Evolutionary conservation across 2,888 invertebrate genomes (phyloP).

Genomic region (Polyommatus icarus): DNA sequence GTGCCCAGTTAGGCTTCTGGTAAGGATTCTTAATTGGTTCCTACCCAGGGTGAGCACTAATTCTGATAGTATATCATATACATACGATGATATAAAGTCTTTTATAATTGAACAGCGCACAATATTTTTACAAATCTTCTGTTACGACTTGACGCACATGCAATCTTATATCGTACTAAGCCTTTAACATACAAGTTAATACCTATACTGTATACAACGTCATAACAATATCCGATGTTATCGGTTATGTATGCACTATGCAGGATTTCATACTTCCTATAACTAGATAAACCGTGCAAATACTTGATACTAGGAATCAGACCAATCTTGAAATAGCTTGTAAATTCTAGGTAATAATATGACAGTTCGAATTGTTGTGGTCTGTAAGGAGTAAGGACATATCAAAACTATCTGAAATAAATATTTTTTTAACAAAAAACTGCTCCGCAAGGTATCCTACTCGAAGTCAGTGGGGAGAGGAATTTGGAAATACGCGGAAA

Average conservation of each 20-base stretch:
- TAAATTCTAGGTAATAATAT: neutral
- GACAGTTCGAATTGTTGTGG: too few relatives aligned
- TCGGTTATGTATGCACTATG: conserved; percentile 9
- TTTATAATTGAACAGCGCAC: neutral
- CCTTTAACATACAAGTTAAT: neutral
- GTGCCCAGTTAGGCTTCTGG: too few relatives aligned
- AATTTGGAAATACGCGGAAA: neutral
- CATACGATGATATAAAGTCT: neutral
- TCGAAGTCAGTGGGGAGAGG: too few relatives aligned
- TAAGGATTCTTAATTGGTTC: too few relatives aligned
- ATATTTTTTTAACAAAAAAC: neutral
- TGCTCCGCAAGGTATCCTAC: neutral
- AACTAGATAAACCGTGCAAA: conserved; percentile 12
- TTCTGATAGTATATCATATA: too few relatives aligned
- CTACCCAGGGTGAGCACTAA: too few relatives aligned
- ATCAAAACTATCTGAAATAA: neutral
- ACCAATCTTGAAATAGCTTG: neutral
- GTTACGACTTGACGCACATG: too few relatives aligned
- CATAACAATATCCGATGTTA: neutral
- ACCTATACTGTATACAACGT: neutral
- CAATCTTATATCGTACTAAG: neutral
- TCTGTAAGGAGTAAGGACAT: too few relatives aligned
- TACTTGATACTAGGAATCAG: conserved; percentile 6
- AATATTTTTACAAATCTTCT: neutral
- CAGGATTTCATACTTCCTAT: conserved; percentile 7